A percentile compares a stretch with the other conserved stretches of the same genome.
These are phyloP conservation scores for Smutsia gigantea DNA, from an alignment of 2,797 vertebrate species.

Conservation along the genomic window DNA sequence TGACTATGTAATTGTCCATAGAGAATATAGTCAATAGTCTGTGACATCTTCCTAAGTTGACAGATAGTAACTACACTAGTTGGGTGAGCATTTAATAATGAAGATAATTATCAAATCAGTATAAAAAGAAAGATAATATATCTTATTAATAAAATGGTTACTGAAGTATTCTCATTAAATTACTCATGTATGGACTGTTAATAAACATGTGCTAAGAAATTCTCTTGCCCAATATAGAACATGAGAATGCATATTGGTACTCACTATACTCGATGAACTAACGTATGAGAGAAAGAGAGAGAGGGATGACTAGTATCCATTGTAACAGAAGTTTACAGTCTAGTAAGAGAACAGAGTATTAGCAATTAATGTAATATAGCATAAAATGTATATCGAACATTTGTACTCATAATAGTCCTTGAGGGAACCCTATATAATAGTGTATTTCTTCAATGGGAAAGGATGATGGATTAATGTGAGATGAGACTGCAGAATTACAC, in stretches of 20 bases:
- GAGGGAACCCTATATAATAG: background rate
- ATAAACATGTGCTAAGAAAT: background rate
- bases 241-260: background rate
- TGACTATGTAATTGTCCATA: background rate
- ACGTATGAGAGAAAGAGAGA: background rate
- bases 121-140: background rate
- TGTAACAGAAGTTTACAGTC: background rate
- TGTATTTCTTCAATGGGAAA: background rate
- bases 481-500: background rate
- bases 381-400: background rate
- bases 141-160: background rate
- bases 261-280: background rate
- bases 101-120: too few species aligned
- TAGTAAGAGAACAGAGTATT: background rate
- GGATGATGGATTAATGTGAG: background rate
- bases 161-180: background rate
- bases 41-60: too few species aligned
- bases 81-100: too few species aligned
- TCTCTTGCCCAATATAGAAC: background rate
- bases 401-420: background rate
- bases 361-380: background rate
- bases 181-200: background rate
- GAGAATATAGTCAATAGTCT: too few species aligned
- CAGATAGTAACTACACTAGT: too few species aligned
- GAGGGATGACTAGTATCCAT: background rate